These are phyloP conservation scores for Hormaphis cornu DNA, from an alignment of 1,140 invertebrate species.

Conservation along the genomic window DNA sequence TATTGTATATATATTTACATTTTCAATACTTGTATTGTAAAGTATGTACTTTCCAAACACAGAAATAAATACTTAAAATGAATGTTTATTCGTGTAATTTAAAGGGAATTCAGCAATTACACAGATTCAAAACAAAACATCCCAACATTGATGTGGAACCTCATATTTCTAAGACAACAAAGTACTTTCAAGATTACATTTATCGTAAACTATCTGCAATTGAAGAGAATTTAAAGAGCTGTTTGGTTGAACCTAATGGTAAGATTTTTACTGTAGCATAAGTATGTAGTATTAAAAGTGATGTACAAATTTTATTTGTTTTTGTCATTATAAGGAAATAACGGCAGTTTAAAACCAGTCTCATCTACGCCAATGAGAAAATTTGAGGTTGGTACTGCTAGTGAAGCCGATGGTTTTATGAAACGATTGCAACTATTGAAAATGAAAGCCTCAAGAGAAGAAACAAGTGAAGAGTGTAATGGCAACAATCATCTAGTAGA, in stretches of 20 bases:
- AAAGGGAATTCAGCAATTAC: slow-evolving; percentile 71
- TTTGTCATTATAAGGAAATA: background rate
- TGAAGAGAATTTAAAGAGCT: slow-evolving; percentile 43
- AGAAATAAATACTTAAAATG: background rate
- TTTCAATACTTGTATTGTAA: background rate
- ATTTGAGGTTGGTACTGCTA: background rate
- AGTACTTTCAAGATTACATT: slow-evolving; percentile 88
- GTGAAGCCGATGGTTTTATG: slow-evolving; percentile 22
- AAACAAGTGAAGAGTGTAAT: slow-evolving; percentile 14
- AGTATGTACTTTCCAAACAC: background rate
- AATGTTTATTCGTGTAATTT: slow-evolving; percentile 34
- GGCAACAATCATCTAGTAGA: slow-evolving; percentile 6
- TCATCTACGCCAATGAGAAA: background rate
- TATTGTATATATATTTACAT: background rate
- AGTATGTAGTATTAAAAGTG: background rate
- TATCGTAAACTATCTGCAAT: slow-evolving; percentile 75
- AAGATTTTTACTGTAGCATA: background rate
- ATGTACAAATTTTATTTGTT: background rate
- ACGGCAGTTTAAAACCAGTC: background rate
- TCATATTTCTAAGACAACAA: slow-evolving; percentile 77
- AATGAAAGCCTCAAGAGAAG: slow-evolving; percentile 23
- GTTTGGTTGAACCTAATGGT: slow-evolving; percentile 25
- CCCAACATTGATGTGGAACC: slow-evolving; percentile 86
- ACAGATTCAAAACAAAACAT: slow-evolving; percentile 81
- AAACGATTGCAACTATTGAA: slow-evolving; percentile 27